Evolutionary conservation across 1,140 invertebrate genomes (phyloP).

Genomic region (Temnothorax nylanderi): DNA sequence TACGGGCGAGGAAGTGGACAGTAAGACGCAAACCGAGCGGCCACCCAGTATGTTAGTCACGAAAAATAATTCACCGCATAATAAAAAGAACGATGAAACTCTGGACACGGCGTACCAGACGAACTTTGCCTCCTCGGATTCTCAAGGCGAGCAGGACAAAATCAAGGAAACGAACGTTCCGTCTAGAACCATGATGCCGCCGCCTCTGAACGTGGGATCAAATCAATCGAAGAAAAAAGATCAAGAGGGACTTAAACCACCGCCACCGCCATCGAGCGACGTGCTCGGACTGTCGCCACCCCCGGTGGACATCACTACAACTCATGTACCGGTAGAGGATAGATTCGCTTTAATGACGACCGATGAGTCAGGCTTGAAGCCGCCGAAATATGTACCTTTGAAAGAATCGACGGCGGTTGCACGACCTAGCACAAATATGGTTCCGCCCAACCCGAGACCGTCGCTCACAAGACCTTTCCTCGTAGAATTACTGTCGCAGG

Average conservation of each 20-base stretch:
- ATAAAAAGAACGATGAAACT: slow-evolving; percentile 74
- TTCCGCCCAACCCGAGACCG: slow-evolving; percentile 80
- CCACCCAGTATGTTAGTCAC: slow-evolving; percentile 75
- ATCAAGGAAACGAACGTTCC: slow-evolving; percentile 72
- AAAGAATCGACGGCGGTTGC: slow-evolving; percentile 77
- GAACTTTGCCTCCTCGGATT: slow-evolving; percentile 76
- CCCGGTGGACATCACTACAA: slow-evolving; percentile 80
- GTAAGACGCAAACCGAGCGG: slow-evolving; percentile 79
- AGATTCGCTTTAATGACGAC: slow-evolving; percentile 55
- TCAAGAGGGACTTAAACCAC: slow-evolving; percentile 79
- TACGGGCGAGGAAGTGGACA: slow-evolving; percentile 77
- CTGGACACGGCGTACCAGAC: slow-evolving; percentile 78
- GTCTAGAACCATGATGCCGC: slow-evolving; percentile 82
- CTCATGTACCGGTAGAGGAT: slow-evolving; percentile 70
- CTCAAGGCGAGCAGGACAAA: slow-evolving; percentile 38
- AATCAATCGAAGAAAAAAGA: slow-evolving; percentile 70
- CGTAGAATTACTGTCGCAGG: slow-evolving; percentile 82
- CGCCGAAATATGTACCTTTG: slow-evolving; percentile 80
- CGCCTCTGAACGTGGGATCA: slow-evolving; percentile 68
- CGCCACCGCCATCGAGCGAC: slow-evolving; percentile 77
- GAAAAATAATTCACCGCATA: slow-evolving; percentile 58
- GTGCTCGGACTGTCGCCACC: slow-evolving; percentile 83
- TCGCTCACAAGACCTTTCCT: slow-evolving; percentile 80
- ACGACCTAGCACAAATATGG: slow-evolving; percentile 80
- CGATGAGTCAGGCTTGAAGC: slow-evolving; percentile 78